Percentiles rank a stretch among this genome's conserved stretches.
phyloP scores from a whole-genome alignment of 2,797 vertebrate species.

The Ataeniobius toweri region DNA sequence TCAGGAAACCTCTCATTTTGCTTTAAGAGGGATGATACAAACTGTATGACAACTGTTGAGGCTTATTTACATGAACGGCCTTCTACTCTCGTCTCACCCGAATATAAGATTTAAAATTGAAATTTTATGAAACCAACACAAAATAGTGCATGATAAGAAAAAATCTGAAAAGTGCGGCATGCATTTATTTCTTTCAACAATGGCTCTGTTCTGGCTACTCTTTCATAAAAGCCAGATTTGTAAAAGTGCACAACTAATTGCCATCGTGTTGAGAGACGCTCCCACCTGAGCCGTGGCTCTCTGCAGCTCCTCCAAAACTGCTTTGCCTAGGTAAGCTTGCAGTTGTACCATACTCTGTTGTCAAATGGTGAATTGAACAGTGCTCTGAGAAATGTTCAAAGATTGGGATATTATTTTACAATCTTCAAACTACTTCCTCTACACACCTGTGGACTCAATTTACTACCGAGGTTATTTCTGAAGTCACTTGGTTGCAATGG shows the following conservation, averaged over 20 bases:
- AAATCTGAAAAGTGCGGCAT: not conserved
- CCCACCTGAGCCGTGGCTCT: not conserved
- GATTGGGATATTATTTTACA: not conserved
- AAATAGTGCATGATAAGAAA: not conserved
- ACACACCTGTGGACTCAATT: not conserved
- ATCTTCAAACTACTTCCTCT: not conserved
- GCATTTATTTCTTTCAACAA: not conserved
- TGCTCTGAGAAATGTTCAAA: not conserved
- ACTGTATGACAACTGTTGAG: conserved; percentile 45
- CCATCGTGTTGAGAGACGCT: not conserved
- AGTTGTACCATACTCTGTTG: too few species aligned
- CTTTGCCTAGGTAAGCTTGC: not conserved
- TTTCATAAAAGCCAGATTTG: not conserved
- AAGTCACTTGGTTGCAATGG: not conserved
- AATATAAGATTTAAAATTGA: not conserved
- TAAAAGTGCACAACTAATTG: not conserved
- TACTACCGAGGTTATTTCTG: not conserved
- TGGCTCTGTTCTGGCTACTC: too few species aligned
- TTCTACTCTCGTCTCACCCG: not conserved
- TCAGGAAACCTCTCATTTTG: not conserved
- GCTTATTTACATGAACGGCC: not conserved
- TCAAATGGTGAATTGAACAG: not conserved
- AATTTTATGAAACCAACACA: not conserved
- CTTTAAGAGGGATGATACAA: conserved; percentile 32
- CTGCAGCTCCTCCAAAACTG: not conserved